Evolutionary conservation across 1,140 invertebrate genomes (phyloP).

Genomic region (Neodiprion pinetum): DNA sequence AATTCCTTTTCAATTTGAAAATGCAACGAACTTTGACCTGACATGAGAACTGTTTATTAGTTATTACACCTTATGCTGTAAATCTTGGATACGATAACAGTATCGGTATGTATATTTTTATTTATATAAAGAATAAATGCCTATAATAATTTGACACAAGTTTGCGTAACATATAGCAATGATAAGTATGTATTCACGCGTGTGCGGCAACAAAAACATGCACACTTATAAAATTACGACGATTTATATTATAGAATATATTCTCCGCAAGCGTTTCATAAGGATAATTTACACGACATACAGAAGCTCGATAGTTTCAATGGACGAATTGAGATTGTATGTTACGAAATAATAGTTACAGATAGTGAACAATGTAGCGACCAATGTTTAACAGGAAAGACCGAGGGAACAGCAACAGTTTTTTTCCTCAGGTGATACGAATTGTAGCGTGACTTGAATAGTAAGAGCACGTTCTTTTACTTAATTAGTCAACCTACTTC

Average conservation of each 20-base stretch:
- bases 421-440: slow-evolving; percentile 19
- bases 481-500: no score
- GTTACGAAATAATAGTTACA: slow-evolving; percentile 27
- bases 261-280: slow-evolving; percentile 20
- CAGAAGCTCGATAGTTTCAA: slow-evolving; percentile 56
- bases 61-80: not conserved
- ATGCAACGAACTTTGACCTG: no score
- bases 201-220: slow-evolving; percentile 38
- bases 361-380: not conserved
- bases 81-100: slow-evolving; percentile 21
- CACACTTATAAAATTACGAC: slow-evolving; percentile 27
- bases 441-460: slow-evolving; percentile 24
- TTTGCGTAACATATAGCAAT: slow-evolving; percentile 37
- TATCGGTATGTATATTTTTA: slow-evolving; percentile 20
- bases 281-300: slow-evolving; percentile 38
- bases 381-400: no score
- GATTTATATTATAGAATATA: slow-evolving; percentile 29
- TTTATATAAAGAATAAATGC: slow-evolving; percentile 27
- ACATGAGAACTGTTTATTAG: no score
- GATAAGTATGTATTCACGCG: slow-evolving; percentile 34
- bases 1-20: no score
- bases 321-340: slow-evolving; percentile 51
- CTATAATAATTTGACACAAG: slow-evolving; percentile 50
- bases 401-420: not conserved
- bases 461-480: slow-evolving; percentile 39